Percentiles rank a stretch among this genome's conserved stretches.
These are phyloP conservation scores for Leptatherina wallacei DNA, from an alignment of 2,797 vertebrate genomes.

Conservation along the genomic window DNA sequence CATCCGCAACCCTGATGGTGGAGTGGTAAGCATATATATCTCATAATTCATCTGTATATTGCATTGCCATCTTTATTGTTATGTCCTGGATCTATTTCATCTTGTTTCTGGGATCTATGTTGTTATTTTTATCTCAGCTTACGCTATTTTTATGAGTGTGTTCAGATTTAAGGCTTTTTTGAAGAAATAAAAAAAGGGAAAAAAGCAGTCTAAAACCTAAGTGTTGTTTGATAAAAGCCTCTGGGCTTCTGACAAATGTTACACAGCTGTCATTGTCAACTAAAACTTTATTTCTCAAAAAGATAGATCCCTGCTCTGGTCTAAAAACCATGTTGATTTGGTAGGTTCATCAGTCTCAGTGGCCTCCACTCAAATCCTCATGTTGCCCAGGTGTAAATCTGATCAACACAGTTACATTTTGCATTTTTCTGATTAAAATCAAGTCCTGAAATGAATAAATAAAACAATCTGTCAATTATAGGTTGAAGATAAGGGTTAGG, in stretches of 20 bases:
- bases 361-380: background rate
- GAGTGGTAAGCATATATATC: constrained; percentile 76
- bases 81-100: background rate
- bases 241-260: background rate
- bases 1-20: constrained; percentile 87
- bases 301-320: background rate
- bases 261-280: background rate
- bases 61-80: background rate
- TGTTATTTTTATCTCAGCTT: background rate
- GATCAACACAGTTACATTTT: background rate
- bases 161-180: background rate
- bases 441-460: background rate
- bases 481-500: background rate
- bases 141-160: background rate
- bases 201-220: too few species aligned
- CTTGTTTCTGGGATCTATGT: background rate
- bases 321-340: background rate
- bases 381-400: background rate
- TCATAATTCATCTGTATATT: background rate
- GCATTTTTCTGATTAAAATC: background rate
- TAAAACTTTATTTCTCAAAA: background rate
- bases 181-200: too few species aligned
- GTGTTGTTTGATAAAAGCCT: too few species aligned
- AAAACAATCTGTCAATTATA: background rate
- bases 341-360: background rate